Conservation (phyloP, 2,797 vertebrate species). For the Cephalopachus bancanus region DNA sequence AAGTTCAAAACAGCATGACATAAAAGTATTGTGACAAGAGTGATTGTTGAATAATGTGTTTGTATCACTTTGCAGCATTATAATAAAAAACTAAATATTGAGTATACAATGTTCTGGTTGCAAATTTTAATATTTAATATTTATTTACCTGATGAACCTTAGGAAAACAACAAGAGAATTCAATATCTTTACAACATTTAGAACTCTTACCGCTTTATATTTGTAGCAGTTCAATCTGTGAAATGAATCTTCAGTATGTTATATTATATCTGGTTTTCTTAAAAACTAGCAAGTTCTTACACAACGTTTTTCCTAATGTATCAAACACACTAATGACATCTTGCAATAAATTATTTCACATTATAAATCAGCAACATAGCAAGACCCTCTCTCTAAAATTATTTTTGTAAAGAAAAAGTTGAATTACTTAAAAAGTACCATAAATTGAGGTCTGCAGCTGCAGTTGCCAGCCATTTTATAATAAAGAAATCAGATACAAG, state of each 20-base stretch:
- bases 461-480: neutral
- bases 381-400: neutral
- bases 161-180: neutral
- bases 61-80: slow-evolving; percentile 44
- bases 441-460: too few species aligned
- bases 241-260: slow-evolving; percentile 1
- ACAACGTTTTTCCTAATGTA: neutral
- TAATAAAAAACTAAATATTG: neutral
- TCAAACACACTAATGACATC: neutral
- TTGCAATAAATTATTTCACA: neutral
- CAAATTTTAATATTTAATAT: neutral
- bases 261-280: neutral
- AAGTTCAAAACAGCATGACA: neutral
- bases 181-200: neutral
- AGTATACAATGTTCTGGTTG: slow-evolving; percentile 54
- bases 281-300: neutral
- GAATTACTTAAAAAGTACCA: neutral
- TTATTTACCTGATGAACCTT: slow-evolving; percentile 1
- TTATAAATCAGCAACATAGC: neutral
- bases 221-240: neutral
- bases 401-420: neutral
- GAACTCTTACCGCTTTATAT: slow-evolving; percentile 26
- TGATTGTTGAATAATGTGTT: neutral
- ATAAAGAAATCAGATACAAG: neutral
- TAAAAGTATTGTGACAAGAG: neutral